Evolutionary conservation across 2,797 vertebrate genomes (phyloP).

Genomic region (Phaenicophaeus curvirostris): DNA sequence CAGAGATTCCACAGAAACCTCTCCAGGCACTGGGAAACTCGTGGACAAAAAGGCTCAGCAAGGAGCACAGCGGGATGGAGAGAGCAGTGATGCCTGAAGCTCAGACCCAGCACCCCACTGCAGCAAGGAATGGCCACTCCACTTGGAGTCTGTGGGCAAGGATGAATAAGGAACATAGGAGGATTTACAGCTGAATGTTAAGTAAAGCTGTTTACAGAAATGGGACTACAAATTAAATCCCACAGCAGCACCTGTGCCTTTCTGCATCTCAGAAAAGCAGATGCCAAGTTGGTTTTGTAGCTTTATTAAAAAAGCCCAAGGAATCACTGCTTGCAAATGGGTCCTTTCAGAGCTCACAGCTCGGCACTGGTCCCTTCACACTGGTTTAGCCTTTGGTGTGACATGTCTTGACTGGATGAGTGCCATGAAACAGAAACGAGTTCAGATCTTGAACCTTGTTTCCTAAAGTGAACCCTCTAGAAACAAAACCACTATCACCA

Average conservation of each 20-base stretch:
- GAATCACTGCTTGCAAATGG: not conserved
- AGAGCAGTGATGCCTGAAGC: not conserved
- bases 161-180: not conserved
- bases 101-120: not conserved
- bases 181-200: not conserved
- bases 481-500: not conserved
- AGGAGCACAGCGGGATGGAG: not conserved
- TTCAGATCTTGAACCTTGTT: not conserved
- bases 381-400: not conserved
- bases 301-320: not conserved
- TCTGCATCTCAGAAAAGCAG: not conserved
- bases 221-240: not conserved
- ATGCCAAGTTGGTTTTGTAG: not conserved
- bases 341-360: not conserved
- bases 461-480: not conserved
- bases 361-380: not conserved
- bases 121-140: not conserved
- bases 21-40: not conserved
- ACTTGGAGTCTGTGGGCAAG: not conserved
- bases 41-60: not conserved
- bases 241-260: not conserved
- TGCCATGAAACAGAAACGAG: not conserved
- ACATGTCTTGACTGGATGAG: not conserved
- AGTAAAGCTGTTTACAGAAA: constrained; percentile 1
- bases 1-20: not conserved